Conservation (phyloP, 1,140 invertebrate genomes). For the Heliconius eleuchia region DNA sequence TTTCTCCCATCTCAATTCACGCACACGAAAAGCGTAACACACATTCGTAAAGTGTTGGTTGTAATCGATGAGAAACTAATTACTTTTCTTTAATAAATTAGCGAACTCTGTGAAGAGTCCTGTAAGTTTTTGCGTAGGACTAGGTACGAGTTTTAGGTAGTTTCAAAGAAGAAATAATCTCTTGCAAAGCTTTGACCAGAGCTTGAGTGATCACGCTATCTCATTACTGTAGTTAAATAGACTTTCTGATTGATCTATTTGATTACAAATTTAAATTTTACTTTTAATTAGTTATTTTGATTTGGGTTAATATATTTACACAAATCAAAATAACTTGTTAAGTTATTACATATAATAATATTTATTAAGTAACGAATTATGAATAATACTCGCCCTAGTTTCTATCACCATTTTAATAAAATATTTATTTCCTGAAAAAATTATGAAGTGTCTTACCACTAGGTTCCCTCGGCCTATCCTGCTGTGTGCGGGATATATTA, state of each 20-base stretch:
- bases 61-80: background rate
- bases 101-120: background rate
- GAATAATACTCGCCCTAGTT: too few relatives aligned
- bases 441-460: too few relatives aligned
- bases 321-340: too few relatives aligned
- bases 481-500: too few relatives aligned
- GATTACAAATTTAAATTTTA: background rate
- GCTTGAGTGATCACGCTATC: conserved; percentile 14
- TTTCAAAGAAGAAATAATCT: conserved; percentile 9
- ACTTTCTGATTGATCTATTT: background rate
- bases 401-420: too few relatives aligned
- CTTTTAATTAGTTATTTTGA: background rate
- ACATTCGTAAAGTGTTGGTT: background rate
- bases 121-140: background rate
- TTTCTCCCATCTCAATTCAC: background rate
- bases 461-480: too few relatives aligned
- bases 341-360: background rate
- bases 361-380: background rate
- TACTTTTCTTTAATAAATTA: conserved; percentile 11
- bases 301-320: background rate
- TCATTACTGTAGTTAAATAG: conserved; percentile 20
- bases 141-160: background rate
- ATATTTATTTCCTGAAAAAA: too few relatives aligned
- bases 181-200: conserved; percentile 20
- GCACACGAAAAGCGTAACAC: background rate